Evolutionary conservation across 2,113 vertebrate genomes (phyloP), one percentile per base, ranked within the genome.

Genomic region (Peromyscus maniculatus): DNA sequence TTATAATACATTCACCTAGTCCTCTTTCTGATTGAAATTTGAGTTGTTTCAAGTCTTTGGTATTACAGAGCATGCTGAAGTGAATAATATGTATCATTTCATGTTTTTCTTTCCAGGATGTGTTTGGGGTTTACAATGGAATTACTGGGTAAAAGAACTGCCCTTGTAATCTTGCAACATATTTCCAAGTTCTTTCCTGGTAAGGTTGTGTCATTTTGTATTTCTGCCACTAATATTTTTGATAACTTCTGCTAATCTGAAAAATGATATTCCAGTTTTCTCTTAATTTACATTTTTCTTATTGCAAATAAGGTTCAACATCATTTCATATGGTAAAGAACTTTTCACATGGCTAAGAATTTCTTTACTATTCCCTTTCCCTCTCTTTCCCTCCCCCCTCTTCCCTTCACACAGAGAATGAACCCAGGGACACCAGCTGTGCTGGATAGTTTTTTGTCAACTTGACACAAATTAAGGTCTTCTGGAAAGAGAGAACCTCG

Each of bases 201-300:
- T 17, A 6, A 28, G 7, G 22, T 62, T 80, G 52, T 62, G 31
- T 66, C 31, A 28, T 46, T 71, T 89, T 89, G 21, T 31, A 64
- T 93, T 79, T 15, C 15, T n/a, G 52, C 19, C 10, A 49, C 69
- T 49, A 86, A 0, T 24, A 49, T 71, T 62, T 75, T 94, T 87
- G 52, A 6, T 87, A 87, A 87, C 59, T 78, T 93, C 78, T 90
- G 19, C 36, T 74, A 91, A 79, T 93, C 31, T 96, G 26, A 71
- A 62, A 72, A 86, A 67, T 82, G 9, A 19, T 57, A 80, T 74
- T 90, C 87, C 55, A 71, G 33, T 52, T 28, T 87, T 87, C 33
- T 91, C 86, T 93, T 79, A 72, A 80, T 71, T 96, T 69, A 13
- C 59, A 39, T 78, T 86, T 96, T 9, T 1, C 5, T 91, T 91